phyloP scores from a whole-genome alignment of 1,140 invertebrate genomes.

The Plodia interpunctella region DNA sequence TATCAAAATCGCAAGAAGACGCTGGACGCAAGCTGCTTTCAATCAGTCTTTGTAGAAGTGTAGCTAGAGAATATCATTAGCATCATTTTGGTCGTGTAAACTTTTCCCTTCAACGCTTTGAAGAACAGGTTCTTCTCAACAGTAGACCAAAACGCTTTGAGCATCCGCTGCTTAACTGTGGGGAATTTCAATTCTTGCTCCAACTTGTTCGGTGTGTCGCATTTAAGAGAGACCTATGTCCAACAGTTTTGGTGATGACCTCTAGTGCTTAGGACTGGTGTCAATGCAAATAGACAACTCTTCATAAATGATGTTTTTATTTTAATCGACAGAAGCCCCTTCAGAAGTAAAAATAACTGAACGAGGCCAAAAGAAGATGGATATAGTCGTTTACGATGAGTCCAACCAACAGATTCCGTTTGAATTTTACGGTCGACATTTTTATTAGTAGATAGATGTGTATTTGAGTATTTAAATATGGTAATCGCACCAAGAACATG shows the following conservation, averaged over 20 bases:
- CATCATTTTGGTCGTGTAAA: too few relatives aligned
- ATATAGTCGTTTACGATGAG: constrained; percentile 46
- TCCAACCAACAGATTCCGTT: constrained; percentile 37
- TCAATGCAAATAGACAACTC: too few relatives aligned
- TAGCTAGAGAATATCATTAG: too few relatives aligned
- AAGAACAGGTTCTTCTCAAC: constrained; percentile 96
- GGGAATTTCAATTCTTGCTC: constrained; percentile 68
- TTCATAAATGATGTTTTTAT: too few relatives aligned
- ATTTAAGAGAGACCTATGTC: constrained; percentile 27
- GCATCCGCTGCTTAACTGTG: constrained; percentile 70
- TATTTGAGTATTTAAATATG: background rate
- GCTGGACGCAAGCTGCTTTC: too few relatives aligned
- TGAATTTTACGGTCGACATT: constrained; percentile 48
- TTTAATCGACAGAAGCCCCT: background rate
- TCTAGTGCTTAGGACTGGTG: too few relatives aligned
- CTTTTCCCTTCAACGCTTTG: constrained; percentile 95
- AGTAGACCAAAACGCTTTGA: constrained; percentile 86
- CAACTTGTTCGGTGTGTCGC: constrained; percentile 60
- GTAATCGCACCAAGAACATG: too few relatives aligned
- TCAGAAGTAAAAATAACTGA: background rate
- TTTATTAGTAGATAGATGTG: constrained; percentile 8
- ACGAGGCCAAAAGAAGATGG: constrained; percentile 20
- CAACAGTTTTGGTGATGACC: too few relatives aligned
- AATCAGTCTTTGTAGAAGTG: too few relatives aligned
- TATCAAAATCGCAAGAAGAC: too few relatives aligned